phyloP scores from a whole-genome alignment of 2,797 vertebrate genomes.

The Fundulus diaphanus region DNA sequence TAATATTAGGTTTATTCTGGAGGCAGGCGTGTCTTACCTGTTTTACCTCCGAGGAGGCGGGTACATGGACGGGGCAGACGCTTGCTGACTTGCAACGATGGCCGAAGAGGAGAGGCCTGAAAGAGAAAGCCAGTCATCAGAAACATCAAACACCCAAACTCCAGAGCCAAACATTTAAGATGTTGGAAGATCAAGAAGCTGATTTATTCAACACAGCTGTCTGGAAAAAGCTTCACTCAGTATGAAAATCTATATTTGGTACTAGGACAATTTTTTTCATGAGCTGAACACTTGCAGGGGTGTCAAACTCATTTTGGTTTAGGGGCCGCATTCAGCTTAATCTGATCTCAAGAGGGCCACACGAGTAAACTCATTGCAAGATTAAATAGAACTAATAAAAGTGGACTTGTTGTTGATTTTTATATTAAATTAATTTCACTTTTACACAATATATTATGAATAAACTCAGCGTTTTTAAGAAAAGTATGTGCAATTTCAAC shows the following conservation, averaged over 20 bases:
- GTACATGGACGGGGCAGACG: conserved; percentile 91
- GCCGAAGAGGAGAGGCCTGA: conserved; percentile 94
- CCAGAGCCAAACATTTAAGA: neutral
- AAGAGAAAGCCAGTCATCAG: conserved; percentile 43
- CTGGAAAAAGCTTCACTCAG: neutral
- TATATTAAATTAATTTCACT: too few relatives aligned
- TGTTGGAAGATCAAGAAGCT: neutral
- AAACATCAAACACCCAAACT: neutral
- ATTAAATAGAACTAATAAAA: too few relatives aligned
- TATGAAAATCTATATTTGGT: neutral
- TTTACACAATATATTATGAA: too few relatives aligned
- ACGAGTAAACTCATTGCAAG: too few relatives aligned
- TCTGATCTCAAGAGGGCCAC: too few relatives aligned
- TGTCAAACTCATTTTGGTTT: too few relatives aligned
- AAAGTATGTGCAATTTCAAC: too few relatives aligned
- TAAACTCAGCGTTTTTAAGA: too few relatives aligned
- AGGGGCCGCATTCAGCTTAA: too few relatives aligned
- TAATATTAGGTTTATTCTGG: neutral
- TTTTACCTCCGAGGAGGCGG: conserved; percentile 97
- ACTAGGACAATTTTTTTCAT: neutral
- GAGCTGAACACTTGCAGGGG: too few relatives aligned
- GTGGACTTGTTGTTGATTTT: too few relatives aligned
- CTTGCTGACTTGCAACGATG: conserved; percentile 96
- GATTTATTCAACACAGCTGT: neutral
- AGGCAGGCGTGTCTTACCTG: conserved; percentile 79